Evolutionary conservation across 2,888 invertebrate genomes (phyloP), one percentile per base, ranked within the genome.

Genomic region (Thumatha senex): DNA sequence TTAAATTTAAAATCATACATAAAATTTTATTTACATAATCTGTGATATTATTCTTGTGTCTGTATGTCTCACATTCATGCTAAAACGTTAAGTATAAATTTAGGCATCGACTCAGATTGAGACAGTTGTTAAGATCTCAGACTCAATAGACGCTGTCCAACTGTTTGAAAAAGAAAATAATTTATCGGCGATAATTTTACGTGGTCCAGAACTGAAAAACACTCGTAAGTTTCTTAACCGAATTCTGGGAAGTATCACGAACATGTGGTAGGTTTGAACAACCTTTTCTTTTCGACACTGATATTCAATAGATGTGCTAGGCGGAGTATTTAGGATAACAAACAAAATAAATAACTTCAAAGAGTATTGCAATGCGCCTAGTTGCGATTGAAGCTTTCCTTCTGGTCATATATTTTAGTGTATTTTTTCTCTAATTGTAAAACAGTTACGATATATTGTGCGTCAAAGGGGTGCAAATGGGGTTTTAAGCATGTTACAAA

Each of bases 361-460:
- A 89, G 86, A 72, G 72, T 66, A 59, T 61, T 58, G 61, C 60
- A 61, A 69, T 61, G 63, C 67, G 69, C 74, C 70, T 64, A 71
- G 65, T 70, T 72, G 72, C 69, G 79, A 87, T 81, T 88, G 86
- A 88, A 81, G 72, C 64, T 65, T 74, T 69, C 82, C 84, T 82
- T 74, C 71, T 82, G 82, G 68, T 31, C 18, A 44, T 40, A n/a
- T n/a, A n/a, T 31, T 53, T 67, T 64, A 62, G 58, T 64, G 67
- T 44, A 51, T 56, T 63, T 63, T n/a, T 63, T 58, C 63, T 58
- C 54, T 48, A 2, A 24, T n/a, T n/a, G n/a, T n/a, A n/a, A n/a
- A n/a, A n/a, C n/a, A n/a, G n/a, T n/a, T n/a, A n/a, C n/a, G n/a
- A n/a, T n/a, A n/a, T n/a, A n/a, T n/a, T n/a, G n/a, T n/a, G n/a